Evolutionary conservation across 2,797 vertebrate species (phyloP).

Genomic region (Antennarius maculatus): DNA sequence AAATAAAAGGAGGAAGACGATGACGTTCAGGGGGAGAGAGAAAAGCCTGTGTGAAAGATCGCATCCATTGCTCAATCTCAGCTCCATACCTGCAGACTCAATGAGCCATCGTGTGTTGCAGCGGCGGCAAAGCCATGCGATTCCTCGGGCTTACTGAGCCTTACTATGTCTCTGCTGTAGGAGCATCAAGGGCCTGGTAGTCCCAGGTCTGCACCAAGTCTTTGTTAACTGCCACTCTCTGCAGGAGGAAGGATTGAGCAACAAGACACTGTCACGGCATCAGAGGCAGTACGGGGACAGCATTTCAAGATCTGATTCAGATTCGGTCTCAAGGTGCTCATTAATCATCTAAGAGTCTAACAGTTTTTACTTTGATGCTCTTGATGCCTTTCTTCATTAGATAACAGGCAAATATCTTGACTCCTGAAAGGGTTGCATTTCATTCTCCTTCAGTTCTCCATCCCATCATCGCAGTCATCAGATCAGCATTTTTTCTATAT

Average conservation of each 20-base stretch:
- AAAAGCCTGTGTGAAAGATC: constrained; percentile 62
- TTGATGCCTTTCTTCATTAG: no score
- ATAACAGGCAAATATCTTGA: background rate
- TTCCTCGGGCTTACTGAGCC: constrained; percentile 74
- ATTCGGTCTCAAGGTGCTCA: constrained; percentile 15
- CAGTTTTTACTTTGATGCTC: constrained; percentile 3
- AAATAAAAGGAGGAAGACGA: constrained; percentile 34
- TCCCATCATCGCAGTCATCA: background rate
- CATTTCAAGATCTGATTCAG: constrained; percentile 31
- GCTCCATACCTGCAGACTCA: constrained; percentile 73
- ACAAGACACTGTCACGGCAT: constrained; percentile 61
- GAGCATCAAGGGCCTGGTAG: constrained; percentile 47
- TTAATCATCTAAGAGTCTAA: constrained; percentile 17
- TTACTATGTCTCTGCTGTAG: constrained; percentile 48
- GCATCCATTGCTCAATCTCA: constrained; percentile 77
- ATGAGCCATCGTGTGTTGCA: constrained; percentile 71
- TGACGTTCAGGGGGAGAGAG: constrained; percentile 34
- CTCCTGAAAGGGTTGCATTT: background rate
- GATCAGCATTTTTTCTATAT: no score
- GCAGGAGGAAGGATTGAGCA: constrained; percentile 60
- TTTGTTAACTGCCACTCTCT: constrained; percentile 57
- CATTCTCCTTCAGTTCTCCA: background rate
- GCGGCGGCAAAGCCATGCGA: constrained; percentile 64
- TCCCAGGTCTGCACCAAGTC: constrained; percentile 56
- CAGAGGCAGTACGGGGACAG: constrained; percentile 44